phyloP scores from a whole-genome alignment of 2,797 vertebrate genomes.

The Pipistrellus pygmaeus region DNA sequence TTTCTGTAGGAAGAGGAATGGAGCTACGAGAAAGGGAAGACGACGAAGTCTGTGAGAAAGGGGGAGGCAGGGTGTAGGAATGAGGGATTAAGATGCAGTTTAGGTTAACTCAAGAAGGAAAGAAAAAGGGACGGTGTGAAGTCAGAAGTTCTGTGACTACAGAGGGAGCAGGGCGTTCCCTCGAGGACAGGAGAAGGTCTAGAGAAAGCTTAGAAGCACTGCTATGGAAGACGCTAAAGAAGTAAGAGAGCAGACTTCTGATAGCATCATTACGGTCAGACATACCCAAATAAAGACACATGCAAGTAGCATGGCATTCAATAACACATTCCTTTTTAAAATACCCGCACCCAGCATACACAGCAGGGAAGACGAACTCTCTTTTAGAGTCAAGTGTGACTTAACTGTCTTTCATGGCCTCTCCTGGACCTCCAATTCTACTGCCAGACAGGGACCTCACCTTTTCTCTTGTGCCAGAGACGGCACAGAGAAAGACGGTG shows the following conservation, averaged over 20 bases:
- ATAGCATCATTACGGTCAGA: background rate
- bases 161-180: background rate
- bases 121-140: background rate
- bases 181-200: background rate
- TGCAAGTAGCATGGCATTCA: background rate
- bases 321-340: background rate
- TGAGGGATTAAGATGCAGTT: background rate
- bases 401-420: background rate
- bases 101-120: slow-evolving; percentile 1
- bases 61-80: background rate
- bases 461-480: background rate
- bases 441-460: background rate
- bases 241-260: background rate
- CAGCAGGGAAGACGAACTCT: background rate
- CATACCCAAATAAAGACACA: background rate
- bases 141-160: background rate
- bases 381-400: background rate
- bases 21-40: background rate
- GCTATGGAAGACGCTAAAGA: background rate
- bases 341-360: background rate
- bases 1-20: background rate
- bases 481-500: background rate
- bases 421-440: background rate
- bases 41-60: background rate
- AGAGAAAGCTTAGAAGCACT: background rate